Evolutionary conservation across 2,113 vertebrate species (phyloP).

Genomic region (Alexandromys fortis): DNA sequence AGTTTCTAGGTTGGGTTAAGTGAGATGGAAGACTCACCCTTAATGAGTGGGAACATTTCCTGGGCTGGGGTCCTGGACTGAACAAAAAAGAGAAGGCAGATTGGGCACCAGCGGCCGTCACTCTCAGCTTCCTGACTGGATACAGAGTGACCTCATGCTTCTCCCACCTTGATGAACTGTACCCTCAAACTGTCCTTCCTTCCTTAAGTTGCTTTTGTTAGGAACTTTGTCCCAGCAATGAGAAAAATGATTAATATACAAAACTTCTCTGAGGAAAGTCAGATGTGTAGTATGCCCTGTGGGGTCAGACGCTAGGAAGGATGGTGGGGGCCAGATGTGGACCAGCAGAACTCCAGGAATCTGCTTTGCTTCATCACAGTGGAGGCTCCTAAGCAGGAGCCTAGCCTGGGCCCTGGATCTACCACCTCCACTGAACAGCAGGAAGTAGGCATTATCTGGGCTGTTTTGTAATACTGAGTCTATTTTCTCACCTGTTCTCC

Average conservation of each 20-base stretch:
- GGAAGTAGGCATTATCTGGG: background rate
- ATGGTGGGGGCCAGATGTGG: background rate
- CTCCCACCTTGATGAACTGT: no score
- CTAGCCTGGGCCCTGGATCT: background rate
- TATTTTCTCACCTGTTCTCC: background rate
- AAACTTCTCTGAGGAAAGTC: background rate
- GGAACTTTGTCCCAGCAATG: background rate
- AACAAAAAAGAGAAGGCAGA: background rate
- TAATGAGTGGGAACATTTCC: no score
- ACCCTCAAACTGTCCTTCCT: background rate
- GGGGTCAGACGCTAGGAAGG: background rate
- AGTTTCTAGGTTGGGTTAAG: background rate
- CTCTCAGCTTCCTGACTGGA: background rate
- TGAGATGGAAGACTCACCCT: background rate
- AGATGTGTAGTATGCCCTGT: background rate
- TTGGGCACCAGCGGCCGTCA: no score
- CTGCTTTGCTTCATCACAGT: background rate
- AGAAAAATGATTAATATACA: background rate
- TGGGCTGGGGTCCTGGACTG: background rate
- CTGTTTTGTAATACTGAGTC: background rate
- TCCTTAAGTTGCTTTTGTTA: background rate
- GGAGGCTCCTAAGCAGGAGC: background rate
- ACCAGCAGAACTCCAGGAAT: background rate
- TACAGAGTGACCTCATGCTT: background rate
- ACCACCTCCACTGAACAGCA: no score